Evolutionary conservation across 2,888 invertebrate species (phyloP).

Genomic region (Pandemis corylana): DNA sequence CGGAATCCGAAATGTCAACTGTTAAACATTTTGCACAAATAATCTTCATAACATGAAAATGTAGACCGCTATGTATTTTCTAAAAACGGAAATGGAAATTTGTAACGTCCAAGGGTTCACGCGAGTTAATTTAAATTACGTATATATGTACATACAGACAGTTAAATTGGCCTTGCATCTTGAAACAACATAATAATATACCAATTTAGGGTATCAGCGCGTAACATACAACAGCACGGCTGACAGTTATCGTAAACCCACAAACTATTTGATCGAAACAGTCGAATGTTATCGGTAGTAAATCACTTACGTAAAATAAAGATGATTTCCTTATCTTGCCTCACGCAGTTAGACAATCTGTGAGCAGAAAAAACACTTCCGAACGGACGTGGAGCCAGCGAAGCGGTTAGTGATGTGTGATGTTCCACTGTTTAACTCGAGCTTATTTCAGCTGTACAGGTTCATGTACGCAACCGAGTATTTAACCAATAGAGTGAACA

Average conservation of each 20-base stretch:
- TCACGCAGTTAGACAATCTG: constrained; percentile 49
- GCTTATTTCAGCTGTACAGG: constrained; percentile 19
- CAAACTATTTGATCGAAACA: neutral
- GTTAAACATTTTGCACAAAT: too few species aligned
- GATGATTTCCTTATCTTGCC: constrained; percentile 40
- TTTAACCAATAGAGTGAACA: too few species aligned
- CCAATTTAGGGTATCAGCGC: neutral
- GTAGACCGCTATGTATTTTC: too few species aligned
- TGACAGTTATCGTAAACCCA: constrained; percentile 3
- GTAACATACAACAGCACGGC: neutral
- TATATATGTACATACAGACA: neutral
- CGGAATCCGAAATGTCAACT: too few species aligned
- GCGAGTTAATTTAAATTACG: neutral
- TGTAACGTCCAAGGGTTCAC: too few species aligned
- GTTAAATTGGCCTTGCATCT: constrained; percentile 12
- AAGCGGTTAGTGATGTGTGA: constrained; percentile 41
- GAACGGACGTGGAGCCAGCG: constrained; percentile 45
- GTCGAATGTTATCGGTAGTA: constrained; percentile 3
- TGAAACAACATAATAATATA: neutral
- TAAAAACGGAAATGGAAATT: too few species aligned
- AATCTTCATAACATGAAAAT: too few species aligned
- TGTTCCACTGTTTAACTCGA: constrained; percentile 25
- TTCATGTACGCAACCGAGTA: constrained; percentile 41
- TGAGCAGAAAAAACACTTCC: constrained; percentile 47
- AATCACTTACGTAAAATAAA: constrained; percentile 20